Percentiles rank a stretch among this genome's conserved stretches.
Conservation (phyloP, 2,797 vertebrate genomes). For the Sebastes nivosus region DNA sequence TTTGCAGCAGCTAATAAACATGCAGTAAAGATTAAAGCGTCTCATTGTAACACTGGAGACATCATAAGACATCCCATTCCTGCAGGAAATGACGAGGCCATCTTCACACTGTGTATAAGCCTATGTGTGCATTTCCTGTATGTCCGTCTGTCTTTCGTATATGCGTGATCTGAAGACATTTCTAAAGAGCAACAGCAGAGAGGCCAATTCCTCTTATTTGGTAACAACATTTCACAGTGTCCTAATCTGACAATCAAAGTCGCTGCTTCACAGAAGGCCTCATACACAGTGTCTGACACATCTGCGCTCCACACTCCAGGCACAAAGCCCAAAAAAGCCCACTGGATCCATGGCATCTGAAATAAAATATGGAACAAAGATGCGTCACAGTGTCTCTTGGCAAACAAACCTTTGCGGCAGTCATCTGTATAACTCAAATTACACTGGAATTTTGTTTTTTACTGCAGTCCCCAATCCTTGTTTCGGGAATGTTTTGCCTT, state of each 20-base stretch:
- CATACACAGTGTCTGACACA: conserved; percentile 2
- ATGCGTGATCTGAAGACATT: background rate
- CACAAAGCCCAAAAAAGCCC: conserved; percentile 50
- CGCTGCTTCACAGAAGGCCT: conserved; percentile 31
- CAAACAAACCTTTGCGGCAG: conserved; percentile 13
- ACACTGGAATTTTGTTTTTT: conserved; percentile 10
- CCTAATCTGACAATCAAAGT: conserved; percentile 25
- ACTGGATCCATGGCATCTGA: conserved; percentile 51
- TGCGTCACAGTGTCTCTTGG: conserved; percentile 32
- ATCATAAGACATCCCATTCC: background rate
- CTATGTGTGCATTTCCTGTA: background rate
- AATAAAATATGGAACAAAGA: conserved; percentile 54
- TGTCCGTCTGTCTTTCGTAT: conserved; percentile 13
- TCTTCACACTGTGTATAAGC: background rate
- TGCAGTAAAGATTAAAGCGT: conserved; percentile 42
- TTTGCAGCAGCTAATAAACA: conserved; percentile 58
- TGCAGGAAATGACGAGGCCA: conserved; percentile 18
- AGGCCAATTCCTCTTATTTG: background rate
- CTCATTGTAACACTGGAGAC: conserved; percentile 18
- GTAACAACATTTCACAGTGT: conserved; percentile 35
- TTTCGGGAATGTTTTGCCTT: background rate
- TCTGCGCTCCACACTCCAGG: conserved; percentile 26
- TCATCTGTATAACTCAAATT: conserved; percentile 34
- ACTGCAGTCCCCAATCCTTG: background rate
- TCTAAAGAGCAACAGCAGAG: background rate